Evolutionary conservation across 2,113 vertebrate species (phyloP).

Genomic region (Nipponia nippon): DNA sequence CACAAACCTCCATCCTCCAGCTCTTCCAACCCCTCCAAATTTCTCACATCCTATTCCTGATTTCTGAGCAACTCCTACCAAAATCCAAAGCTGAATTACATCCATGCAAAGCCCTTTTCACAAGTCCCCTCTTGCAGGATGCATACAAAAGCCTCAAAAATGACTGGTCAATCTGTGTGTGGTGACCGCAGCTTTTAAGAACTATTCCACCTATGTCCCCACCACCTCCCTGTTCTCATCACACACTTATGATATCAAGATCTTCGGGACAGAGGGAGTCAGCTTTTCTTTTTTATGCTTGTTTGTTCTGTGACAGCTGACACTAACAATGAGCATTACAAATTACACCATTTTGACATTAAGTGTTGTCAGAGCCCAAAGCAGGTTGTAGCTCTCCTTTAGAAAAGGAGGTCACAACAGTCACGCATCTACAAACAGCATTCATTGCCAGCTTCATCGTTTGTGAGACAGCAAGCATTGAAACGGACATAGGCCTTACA

Average conservation of each 20-base stretch:
- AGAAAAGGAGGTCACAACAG: neutral
- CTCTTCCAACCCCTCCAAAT: neutral
- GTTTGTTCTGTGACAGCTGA: neutral
- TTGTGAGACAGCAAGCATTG: neutral
- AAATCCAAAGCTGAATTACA: neutral
- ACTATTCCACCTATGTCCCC: neutral
- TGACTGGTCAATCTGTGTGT: neutral
- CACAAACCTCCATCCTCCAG: rapidly evolving
- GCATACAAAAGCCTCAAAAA: neutral
- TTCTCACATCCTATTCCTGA: neutral
- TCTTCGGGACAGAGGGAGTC: neutral
- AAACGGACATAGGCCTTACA: neutral
- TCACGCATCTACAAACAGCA: rapidly evolving
- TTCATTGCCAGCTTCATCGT: neutral
- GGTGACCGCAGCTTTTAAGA: neutral
- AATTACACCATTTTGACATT: neutral
- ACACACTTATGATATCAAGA: neutral
- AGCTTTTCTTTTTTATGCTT: neutral
- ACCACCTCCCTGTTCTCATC: neutral
- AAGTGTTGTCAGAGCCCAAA: neutral
- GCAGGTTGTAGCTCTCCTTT: neutral
- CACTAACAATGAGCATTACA: neutral
- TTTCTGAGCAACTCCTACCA: neutral
- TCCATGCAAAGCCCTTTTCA: neutral
- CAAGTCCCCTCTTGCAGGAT: neutral